Percentiles rank a stretch among this genome's conserved stretches.
Evolutionary conservation across 1,140 invertebrate genomes (phyloP).

Genomic region (Paraescarpia echinospica): DNA sequence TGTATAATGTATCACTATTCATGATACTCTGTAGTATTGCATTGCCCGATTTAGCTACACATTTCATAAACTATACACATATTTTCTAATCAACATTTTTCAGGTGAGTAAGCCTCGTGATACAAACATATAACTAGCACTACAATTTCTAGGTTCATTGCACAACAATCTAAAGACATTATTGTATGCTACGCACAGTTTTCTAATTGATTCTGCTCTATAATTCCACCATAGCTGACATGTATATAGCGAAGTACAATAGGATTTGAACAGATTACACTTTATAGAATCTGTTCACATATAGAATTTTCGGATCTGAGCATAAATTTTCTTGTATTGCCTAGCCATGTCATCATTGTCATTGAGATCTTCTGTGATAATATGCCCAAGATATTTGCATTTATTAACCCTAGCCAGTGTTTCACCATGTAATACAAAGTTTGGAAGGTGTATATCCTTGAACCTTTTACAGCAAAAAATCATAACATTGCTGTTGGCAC

Average conservation of each 20-base stretch:
- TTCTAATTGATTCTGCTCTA: not conserved
- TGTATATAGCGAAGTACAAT: not conserved
- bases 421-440: too few relatives aligned
- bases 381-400: too few relatives aligned
- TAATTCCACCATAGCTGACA: not conserved
- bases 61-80: too few relatives aligned
- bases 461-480: not conserved
- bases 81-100: too few relatives aligned
- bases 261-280: not conserved
- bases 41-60: too few relatives aligned
- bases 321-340: not conserved
- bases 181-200: not conserved
- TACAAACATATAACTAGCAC: not conserved
- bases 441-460: not conserved
- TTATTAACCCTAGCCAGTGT: too few relatives aligned
- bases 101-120: too few relatives aligned
- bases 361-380: too few relatives aligned
- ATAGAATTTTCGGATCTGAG: not conserved
- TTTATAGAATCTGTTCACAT: not conserved
- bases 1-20: too few relatives aligned
- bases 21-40: too few relatives aligned
- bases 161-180: not conserved
- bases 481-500: not conserved
- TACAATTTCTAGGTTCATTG: not conserved
- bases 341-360: too few relatives aligned